Evolutionary conservation across 2,797 vertebrate genomes (phyloP).

Genomic region (Pantherophis alleghaniensis): DNA sequence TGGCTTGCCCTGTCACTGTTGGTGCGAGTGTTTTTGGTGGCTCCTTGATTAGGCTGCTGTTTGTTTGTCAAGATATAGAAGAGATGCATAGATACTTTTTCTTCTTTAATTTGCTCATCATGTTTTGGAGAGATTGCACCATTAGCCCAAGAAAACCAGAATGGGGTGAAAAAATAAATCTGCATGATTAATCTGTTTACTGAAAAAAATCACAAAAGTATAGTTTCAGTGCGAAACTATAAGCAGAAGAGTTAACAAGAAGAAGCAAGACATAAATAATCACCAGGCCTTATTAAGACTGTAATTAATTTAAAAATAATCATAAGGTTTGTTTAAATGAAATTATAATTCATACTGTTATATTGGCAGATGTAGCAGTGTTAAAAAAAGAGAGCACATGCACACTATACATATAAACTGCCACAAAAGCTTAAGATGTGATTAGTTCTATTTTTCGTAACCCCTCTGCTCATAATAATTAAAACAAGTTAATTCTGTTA

Average conservation of each 20-base stretch:
- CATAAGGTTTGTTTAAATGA: background rate
- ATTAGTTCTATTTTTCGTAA: constrained; percentile 21
- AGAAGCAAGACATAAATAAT: constrained; percentile 9
- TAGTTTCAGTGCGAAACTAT: background rate
- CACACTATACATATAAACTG: background rate
- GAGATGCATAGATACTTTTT: background rate
- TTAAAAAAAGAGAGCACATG: background rate
- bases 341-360: constrained; percentile 5
- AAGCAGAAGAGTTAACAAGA: background rate
- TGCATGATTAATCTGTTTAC: background rate
- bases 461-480: background rate
- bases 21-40: background rate
- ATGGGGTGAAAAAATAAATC: background rate
- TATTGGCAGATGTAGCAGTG: background rate
- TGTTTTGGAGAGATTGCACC: background rate
- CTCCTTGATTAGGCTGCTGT: background rate
- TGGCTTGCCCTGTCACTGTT: background rate
- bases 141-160: too few species aligned
- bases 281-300: background rate
- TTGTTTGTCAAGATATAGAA: background rate
- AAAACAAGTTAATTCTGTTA: constrained; percentile 11
- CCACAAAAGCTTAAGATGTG: background rate
- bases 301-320: background rate
- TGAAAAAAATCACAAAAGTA: background rate
- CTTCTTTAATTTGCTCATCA: background rate